A percentile compares a stretch with the other conserved stretches of the same genome.
phyloP scores from a whole-genome alignment of 2,888 invertebrate genomes.

The Lycophotia porphyrea region DNA sequence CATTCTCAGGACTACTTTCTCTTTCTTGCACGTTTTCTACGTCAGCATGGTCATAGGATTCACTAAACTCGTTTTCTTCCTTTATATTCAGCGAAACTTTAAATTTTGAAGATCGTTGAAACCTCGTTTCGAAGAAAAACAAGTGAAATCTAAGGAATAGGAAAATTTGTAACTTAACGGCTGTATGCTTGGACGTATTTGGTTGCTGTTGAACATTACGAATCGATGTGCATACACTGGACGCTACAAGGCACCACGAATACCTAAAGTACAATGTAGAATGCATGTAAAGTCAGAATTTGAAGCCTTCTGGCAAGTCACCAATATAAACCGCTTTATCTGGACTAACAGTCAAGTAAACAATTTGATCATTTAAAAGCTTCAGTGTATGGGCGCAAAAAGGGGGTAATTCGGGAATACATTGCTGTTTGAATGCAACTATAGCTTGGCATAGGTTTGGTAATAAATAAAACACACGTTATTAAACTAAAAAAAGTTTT shows the following conservation, averaged over 20 bases:
- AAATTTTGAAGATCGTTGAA: neutral
- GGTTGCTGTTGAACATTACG: neutral
- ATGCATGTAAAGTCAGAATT: neutral
- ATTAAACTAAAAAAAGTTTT: neutral
- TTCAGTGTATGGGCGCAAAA: neutral
- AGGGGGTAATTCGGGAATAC: neutral
- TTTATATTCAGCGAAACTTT: conserved; percentile 10
- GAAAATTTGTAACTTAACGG: neutral
- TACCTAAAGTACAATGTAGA: neutral
- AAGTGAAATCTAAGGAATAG: neutral
- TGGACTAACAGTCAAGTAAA: neutral
- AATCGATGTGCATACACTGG: neutral
- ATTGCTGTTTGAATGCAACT: neutral
- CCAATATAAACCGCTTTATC: too few relatives aligned
- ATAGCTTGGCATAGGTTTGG: neutral
- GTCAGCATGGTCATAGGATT: conserved; percentile 1
- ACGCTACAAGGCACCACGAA: neutral
- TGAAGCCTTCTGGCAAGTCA: neutral
- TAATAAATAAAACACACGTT: neutral
- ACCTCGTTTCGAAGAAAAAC: neutral
- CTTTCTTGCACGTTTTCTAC: neutral
- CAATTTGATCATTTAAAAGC: neutral
- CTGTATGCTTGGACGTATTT: neutral
- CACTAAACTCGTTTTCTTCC: conserved; percentile 2
- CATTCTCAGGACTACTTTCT: conserved; percentile 13